Base-by-base conservation (phyloP, 1,140 invertebrate species). In the Oppia nitens region DNA sequence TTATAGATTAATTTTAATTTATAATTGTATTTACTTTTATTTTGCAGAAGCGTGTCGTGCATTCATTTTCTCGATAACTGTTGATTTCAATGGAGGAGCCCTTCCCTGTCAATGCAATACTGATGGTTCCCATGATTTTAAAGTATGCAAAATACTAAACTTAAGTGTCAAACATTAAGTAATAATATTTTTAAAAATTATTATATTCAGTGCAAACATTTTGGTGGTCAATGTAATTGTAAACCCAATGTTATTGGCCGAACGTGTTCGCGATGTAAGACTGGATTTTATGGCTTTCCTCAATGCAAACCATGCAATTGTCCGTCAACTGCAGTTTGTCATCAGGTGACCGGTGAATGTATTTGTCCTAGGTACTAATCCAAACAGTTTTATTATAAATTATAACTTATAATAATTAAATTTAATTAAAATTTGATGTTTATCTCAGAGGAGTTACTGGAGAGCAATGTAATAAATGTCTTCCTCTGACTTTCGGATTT, bases 141-240 rank as follows among this genome's bases (percentile, higher is more conserved):
- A 60, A 40, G n/a, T n/a, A n/a, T n/a, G n/a, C n/a, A n/a, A n/a
- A n/a, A n/a, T n/a, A n/a, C 14, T n/a, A n/a, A 23, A 2, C 14
- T 1, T 2, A 14, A 17, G 23, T n/a, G 6, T 11, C 17, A 6
- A 21, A 21, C 24, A 20, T 51, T 23, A 2, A 14, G 21, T 12
- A 51, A 23, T n/a, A 23, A 1, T 51, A 1, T 1, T 1, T 2
- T 51, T 17, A 20, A 9, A 51, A 1, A 17, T 54, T 14, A 54
- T 54, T n/a, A n/a, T n/a, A n/a, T n/a, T n/a, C n/a, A n/a, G n/a
- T 77, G 76, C 64, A 81, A 87, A 51, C 78, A 81, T 32, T 95
- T 94, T 69, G 95, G 95, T 0, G 96, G 96, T 0, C 92, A 98
- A 68, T 99, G 96, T 70, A 79, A 81, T 0, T 99, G 96, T 69